These are phyloP conservation scores for Centropristis striata DNA, from an alignment of 2,113 vertebrate species.

Conservation along the genomic window DNA sequence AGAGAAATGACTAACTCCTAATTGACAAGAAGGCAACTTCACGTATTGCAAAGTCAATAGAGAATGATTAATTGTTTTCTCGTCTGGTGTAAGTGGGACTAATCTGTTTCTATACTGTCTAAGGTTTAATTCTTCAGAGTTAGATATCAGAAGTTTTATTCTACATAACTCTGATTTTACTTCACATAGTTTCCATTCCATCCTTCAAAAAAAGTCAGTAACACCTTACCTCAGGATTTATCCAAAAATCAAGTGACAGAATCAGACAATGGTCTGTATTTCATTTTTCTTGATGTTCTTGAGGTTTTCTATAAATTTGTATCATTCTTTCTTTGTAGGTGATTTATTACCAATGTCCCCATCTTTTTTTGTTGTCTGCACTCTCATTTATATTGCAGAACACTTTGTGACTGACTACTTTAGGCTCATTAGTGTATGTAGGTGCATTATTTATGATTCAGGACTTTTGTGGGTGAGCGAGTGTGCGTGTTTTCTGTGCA, in stretches of 20 bases:
- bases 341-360: background rate
- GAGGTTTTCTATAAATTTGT: background rate
- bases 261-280: background rate
- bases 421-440: background rate
- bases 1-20: too few relatives aligned
- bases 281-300: background rate
- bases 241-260: background rate
- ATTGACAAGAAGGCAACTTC: too few relatives aligned
- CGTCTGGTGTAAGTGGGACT: too few relatives aligned
- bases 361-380: background rate
- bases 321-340: background rate
- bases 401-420: background rate
- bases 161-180: background rate
- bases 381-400: background rate
- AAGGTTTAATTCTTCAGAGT: too few relatives aligned
- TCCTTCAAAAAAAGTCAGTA: background rate
- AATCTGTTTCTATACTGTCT: too few relatives aligned
- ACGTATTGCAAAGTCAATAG: too few relatives aligned
- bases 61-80: too few relatives aligned
- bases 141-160: too few relatives aligned
- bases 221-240: background rate
- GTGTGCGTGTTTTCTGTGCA: background rate
- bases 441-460: constrained; percentile 6
- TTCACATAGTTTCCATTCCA: background rate
- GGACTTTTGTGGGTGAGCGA: background rate